These are phyloP conservation scores for Thelaira solivaga DNA, from an alignment of 2,888 invertebrate genomes.

Conservation along the genomic window DNA sequence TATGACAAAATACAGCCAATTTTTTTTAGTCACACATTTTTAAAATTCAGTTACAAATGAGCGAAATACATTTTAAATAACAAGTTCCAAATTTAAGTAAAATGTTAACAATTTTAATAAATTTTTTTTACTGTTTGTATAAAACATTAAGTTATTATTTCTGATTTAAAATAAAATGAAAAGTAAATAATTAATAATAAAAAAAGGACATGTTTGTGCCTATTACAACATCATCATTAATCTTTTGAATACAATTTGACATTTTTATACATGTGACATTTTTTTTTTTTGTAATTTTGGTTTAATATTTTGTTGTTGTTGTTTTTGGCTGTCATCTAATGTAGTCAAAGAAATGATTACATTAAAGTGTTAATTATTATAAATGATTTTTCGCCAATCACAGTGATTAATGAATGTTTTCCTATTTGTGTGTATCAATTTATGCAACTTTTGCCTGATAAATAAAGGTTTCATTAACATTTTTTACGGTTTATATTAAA, in stretches of 20 bases:
- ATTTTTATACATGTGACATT: constrained; percentile 32
- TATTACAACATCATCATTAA: constrained; percentile 52
- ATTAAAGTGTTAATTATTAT: constrained; percentile 57
- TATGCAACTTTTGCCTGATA: neutral
- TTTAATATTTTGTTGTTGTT: neutral
- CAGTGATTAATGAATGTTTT: constrained; percentile 51
- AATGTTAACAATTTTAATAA: too few species aligned
- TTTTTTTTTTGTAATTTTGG: neutral
- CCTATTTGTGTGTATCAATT: too few species aligned
- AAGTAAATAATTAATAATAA: neutral
- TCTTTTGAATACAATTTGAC: constrained; percentile 35
- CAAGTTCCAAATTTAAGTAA: too few species aligned
- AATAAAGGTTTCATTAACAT: constrained; percentile 25
- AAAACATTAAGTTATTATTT: constrained; percentile 21
- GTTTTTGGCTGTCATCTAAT: neutral
- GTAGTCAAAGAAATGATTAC: constrained; percentile 37
- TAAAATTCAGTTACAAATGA: neutral
- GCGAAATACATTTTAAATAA: too few species aligned
- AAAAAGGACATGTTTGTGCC: neutral
- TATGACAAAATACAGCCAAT: too few species aligned
- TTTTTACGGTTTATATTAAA: too few species aligned
- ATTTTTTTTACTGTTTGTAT: too few species aligned
- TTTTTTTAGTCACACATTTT: too few species aligned
- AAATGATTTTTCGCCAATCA: constrained; percentile 39
- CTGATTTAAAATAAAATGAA: neutral